These are phyloP conservation scores for Pseudococcus jackbeardsleyi DNA, from an alignment of 2,888 invertebrate species.

Conservation along the genomic window DNA sequence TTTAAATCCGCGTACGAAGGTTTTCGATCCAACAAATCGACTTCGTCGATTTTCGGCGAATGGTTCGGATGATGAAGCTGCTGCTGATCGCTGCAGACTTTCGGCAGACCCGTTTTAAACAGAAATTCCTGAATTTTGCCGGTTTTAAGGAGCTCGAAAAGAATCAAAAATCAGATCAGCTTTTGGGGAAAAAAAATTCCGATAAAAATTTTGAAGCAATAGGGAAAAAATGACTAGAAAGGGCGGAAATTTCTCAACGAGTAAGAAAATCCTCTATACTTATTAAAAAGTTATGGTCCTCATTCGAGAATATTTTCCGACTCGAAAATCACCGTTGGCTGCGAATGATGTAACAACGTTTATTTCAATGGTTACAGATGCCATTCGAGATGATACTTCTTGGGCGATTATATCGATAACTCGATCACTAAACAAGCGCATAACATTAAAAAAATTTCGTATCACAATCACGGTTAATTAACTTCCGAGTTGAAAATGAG, in stretches of 20 bases:
- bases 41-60: not conserved
- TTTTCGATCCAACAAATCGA: not conserved
- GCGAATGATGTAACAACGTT: not conserved
- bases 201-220: not conserved
- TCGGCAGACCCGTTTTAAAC: constrained; percentile 16
- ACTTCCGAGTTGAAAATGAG: not conserved
- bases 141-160: not conserved
- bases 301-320: constrained; percentile 5
- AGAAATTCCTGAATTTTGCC: constrained; percentile 27
- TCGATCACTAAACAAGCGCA: constrained; percentile 6
- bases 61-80: not conserved
- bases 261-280: not conserved
- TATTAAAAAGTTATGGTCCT: constrained; percentile 1
- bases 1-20: constrained; percentile 30
- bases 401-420: not conserved
- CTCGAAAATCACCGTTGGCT: not conserved
- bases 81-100: constrained; percentile 15
- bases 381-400: constrained; percentile 39
- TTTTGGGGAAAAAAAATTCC: too few species aligned
- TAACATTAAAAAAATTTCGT: constrained; percentile 16
- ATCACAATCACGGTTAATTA: constrained; percentile 23
- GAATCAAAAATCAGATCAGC: too few species aligned
- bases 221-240: constrained; percentile 2
- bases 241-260: not conserved
- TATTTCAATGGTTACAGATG: not conserved